Conservation (phyloP, 2,797 vertebrate genomes). For the Bradypodion pumilum region DNA sequence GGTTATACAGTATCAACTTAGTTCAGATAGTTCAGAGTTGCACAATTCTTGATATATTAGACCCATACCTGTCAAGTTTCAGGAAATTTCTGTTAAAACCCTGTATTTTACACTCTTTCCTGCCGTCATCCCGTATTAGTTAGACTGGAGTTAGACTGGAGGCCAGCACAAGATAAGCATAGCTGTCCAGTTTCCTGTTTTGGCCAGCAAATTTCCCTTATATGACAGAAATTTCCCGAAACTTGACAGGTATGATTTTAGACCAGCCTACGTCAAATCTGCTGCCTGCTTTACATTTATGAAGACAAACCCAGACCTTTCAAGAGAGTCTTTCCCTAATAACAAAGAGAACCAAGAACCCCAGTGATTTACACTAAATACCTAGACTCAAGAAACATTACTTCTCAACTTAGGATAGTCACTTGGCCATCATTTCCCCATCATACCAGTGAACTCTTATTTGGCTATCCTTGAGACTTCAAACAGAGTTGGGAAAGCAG, state of each 20-base stretch:
- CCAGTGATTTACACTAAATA: background rate
- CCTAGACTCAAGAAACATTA: background rate
- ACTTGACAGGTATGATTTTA: too few species aligned
- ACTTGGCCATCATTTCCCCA: background rate
- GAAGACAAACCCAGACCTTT: background rate
- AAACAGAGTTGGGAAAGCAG: background rate
- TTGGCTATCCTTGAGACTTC: background rate
- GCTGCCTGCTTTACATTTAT: background rate
- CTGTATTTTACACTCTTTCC: too few species aligned
- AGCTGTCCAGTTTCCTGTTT: too few species aligned
- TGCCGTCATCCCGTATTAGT: too few species aligned
- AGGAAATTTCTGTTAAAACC: too few species aligned
- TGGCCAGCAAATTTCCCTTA: too few species aligned
- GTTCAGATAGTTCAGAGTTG: background rate
- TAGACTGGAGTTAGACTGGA: too few species aligned
- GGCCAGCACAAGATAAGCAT: too few species aligned
- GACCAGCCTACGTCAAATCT: background rate
- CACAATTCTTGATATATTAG: constrained; percentile 13
- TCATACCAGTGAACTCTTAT: background rate
- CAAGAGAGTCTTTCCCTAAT: background rate
- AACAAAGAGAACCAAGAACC: background rate
- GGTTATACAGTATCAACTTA: background rate
- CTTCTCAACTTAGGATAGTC: background rate
- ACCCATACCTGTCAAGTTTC: too few species aligned
- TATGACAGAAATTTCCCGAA: too few species aligned